Evolutionary conservation across 1,140 invertebrate species (phyloP).

Genomic region (Lucilia sericata): DNA sequence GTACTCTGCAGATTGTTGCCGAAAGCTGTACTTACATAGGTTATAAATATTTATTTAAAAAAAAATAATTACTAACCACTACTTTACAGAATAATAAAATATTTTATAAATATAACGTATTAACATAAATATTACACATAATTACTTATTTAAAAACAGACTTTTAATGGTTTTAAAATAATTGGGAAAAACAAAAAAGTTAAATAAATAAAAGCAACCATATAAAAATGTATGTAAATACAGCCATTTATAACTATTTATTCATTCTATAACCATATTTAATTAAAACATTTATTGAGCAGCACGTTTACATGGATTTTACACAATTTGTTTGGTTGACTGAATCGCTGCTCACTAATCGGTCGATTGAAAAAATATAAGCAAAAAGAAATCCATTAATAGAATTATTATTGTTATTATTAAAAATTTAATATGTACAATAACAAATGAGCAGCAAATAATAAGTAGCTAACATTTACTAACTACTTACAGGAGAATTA

Average conservation of each 20-base stretch:
- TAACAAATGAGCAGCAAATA: background rate
- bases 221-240: background rate
- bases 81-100: too few relatives aligned
- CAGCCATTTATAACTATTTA: background rate
- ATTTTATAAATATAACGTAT: too few relatives aligned
- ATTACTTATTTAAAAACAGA: too few relatives aligned
- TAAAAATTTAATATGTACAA: background rate
- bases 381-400: background rate
- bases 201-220: background rate
- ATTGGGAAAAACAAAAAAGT: background rate
- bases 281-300: background rate
- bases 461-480: background rate
- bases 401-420: conserved; percentile 6
- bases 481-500: background rate
- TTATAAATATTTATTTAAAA: too few relatives aligned
- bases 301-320: background rate
- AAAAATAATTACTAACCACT: too few relatives aligned
- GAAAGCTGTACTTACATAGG: too few relatives aligned
- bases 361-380: background rate
- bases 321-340: background rate
- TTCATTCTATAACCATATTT: background rate
- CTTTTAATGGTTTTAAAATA: too few relatives aligned
- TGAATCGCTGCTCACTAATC: background rate
- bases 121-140: too few relatives aligned
- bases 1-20: too few relatives aligned